Percentiles rank a stretch among this genome's conserved stretches.
Conservation (phyloP, 2,888 invertebrate genomes). For the Celastrina argiolus region DNA sequence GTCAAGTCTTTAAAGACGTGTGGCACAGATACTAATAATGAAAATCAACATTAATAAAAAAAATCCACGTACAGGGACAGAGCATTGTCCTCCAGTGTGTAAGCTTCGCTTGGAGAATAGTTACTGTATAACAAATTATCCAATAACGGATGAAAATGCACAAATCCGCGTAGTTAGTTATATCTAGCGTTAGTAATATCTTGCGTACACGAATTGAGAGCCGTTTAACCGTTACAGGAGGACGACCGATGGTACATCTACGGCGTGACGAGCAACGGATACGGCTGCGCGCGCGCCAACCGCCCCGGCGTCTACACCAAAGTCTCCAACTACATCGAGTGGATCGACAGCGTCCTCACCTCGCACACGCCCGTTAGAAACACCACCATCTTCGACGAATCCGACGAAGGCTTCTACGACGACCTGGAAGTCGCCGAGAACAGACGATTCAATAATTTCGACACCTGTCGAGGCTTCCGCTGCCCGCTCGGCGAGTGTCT, state of each 20-base stretch:
- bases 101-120: no score
- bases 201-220: neutral
- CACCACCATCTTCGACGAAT: constrained; percentile 36
- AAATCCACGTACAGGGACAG: no score
- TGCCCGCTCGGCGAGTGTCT: constrained; percentile 88
- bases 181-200: no score
- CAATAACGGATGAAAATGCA: no score
- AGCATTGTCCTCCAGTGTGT: no score
- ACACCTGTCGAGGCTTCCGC: constrained; percentile 81
- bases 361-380: constrained; percentile 51
- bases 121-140: no score
- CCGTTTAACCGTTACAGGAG: constrained; percentile 48
- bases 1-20: no score
- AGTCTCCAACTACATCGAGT: constrained; percentile 84
- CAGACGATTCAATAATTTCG: constrained; percentile 47
- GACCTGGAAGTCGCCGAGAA: constrained; percentile 68
- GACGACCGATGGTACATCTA: constrained; percentile 71
- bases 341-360: constrained; percentile 81
- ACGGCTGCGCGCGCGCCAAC: constrained; percentile 87
- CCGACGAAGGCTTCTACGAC: constrained; percentile 55
- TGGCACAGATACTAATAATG: no score
- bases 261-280: constrained; percentile 88
- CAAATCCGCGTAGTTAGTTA: no score
- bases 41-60: no score
- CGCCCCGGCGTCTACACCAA: constrained; percentile 90